Evolutionary conservation across 1,140 invertebrate species (phyloP).

Genomic region (Hylyphantes graminicola): DNA sequence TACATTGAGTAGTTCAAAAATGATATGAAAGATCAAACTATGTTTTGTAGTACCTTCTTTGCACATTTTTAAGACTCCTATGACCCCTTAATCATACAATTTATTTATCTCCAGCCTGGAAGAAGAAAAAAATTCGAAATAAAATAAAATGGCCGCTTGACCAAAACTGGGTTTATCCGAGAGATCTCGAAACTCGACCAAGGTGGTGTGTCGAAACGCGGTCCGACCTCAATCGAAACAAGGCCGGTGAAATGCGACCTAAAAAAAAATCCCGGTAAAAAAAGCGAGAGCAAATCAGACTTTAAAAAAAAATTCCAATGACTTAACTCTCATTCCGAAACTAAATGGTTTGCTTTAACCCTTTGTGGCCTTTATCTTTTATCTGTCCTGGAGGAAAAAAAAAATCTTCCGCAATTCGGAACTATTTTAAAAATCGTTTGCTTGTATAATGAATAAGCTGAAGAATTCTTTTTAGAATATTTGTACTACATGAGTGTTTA

Average conservation of each 20-base stretch:
- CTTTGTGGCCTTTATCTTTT: neutral
- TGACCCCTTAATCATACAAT: too few species aligned
- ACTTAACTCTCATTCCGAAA: conserved; percentile 15
- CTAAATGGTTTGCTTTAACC: conserved; percentile 25
- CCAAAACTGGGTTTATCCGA: conserved; percentile 9
- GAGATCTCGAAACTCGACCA: conserved; percentile 8
- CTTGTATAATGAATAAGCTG: conserved; percentile 18
- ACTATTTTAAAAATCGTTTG: conserved; percentile 40
- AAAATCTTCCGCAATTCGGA: conserved; percentile 41
- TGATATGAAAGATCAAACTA: too few species aligned
- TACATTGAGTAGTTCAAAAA: too few species aligned
- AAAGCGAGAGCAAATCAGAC: conserved; percentile 1
- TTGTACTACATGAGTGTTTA: too few species aligned
- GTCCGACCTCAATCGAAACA: conserved; percentile 41
- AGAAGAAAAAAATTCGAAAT: too few species aligned
- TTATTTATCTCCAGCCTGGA: too few species aligned
- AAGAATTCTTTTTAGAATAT: too few species aligned
- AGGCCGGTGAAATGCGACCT: conserved; percentile 34
- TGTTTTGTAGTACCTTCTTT: too few species aligned
- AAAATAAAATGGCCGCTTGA: neutral
- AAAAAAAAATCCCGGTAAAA: neutral
- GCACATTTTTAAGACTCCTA: too few species aligned
- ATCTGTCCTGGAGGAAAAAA: too few species aligned
- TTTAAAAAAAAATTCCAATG: conserved; percentile 35
- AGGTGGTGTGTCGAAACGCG: conserved; percentile 46